Evolutionary conservation across 2,113 vertebrate species (phyloP), one percentile per base, ranked within the genome.

Genomic region (Menura novaehollandiae): DNA sequence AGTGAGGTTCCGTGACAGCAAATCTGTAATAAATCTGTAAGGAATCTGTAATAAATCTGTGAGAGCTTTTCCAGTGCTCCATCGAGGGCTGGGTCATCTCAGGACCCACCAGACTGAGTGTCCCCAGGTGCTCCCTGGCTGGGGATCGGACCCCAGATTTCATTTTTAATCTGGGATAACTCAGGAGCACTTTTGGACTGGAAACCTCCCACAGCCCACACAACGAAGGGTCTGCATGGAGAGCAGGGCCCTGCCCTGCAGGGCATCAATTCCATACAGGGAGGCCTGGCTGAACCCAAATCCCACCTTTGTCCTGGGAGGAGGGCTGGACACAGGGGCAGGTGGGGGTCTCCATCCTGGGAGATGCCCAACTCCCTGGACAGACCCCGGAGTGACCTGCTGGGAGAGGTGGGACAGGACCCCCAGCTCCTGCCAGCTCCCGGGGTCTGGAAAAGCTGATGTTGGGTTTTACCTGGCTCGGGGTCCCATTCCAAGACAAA

Each of bases 381-480:
- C 17, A 7, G 27, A 15, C 26, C 44, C 69, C 47, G 9, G 18
- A 12, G 73, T 0, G 4, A 3, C 41, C 30, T 2, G 13, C 14
- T 4, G 62, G 51, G 67, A 41, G 6, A 2, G 35, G 46, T 1
- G 72, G 76, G 33, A 32, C 56, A n/a, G 77, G 28, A 13, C 35
- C 30, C 59, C 51, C 43, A 21, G 30, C 49, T 4, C 75, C 22
- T 20, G 3, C 8, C 58, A 10, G 32, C 21, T 7, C 47, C 11
- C 10, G 3, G 17, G 5, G 78, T 53, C 44, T 6, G 27, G 0
- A 11, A 15, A 11, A 19, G 20, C 9, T 0, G n/a, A 2, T 35
- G 7, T 9, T 2, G 4, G 35, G 26, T 2, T 15, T 11, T 2
- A 3, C 28, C 5, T 8, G 35, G 21, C n/a, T 1, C 7, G 0